phyloP scores from a whole-genome alignment of 2,888 invertebrate genomes.

The Cerastis leucographa region DNA sequence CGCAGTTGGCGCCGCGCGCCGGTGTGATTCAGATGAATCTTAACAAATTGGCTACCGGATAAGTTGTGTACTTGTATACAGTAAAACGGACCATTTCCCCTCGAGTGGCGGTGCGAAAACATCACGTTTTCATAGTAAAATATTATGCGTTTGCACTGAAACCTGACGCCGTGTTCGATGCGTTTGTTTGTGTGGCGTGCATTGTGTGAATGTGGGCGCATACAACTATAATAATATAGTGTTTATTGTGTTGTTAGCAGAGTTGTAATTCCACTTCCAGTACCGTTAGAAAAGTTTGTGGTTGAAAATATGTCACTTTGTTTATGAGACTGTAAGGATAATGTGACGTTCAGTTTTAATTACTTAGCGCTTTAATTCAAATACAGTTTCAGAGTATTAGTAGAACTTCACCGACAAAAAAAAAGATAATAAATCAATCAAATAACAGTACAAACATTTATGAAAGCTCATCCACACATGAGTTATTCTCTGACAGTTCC shows the following conservation, averaged over 20 bases:
- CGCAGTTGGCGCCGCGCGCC: slow-evolving; percentile 15
- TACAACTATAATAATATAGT: slow-evolving; percentile 52
- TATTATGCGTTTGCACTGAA: slow-evolving; percentile 74
- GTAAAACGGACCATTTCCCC: slow-evolving; percentile 63
- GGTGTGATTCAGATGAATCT: slow-evolving; percentile 31
- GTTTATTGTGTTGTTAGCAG: slow-evolving; percentile 65
- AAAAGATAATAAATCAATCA: neutral
- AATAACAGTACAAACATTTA: neutral
- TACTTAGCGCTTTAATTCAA: neutral
- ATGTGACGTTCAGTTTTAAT: slow-evolving; percentile 7
- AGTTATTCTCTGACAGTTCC: neutral
- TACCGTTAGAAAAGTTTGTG: slow-evolving; percentile 69
- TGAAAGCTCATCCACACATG: neutral
- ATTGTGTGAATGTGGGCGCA: slow-evolving; percentile 58
- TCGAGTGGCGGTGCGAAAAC: slow-evolving; percentile 66
- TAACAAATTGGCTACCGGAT: slow-evolving; percentile 51
- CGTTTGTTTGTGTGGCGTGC: slow-evolving; percentile 65
- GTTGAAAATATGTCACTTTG: slow-evolving; percentile 53
- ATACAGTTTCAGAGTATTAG: neutral
- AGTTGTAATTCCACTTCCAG: slow-evolving; percentile 54
- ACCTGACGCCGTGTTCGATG: slow-evolving; percentile 71
- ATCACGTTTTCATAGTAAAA: slow-evolving; percentile 79
- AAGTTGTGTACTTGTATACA: slow-evolving; percentile 38
- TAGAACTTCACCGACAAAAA: neutral
- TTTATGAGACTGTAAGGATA: slow-evolving; percentile 17